Conservation (phyloP, 1,140 invertebrate species). For the Sogatella furcifera region DNA sequence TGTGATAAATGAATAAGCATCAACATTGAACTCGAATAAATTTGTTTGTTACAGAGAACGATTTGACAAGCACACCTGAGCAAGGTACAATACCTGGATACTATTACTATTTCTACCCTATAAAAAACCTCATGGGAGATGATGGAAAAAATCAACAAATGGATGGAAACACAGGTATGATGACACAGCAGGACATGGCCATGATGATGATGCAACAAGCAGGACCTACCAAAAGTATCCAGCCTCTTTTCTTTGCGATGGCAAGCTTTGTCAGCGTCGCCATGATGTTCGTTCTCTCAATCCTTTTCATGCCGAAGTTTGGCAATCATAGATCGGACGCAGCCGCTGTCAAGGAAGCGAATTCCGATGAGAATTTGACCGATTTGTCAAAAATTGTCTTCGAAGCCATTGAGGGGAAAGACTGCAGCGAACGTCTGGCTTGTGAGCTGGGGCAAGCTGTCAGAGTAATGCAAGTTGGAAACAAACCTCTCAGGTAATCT, state of each 20-base stretch:
- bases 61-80: constrained; percentile 4
- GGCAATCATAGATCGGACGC: constrained; percentile 7
- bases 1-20: too few species aligned
- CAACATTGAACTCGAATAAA: too few species aligned
- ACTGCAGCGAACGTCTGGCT: constrained; percentile 24
- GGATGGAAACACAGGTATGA: not conserved
- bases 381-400: constrained; percentile 21
- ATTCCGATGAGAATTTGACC: constrained; percentile 19
- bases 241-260: constrained; percentile 37
- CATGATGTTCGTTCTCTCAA: constrained; percentile 33
- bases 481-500: constrained; percentile 23
- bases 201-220: constrained; percentile 5
- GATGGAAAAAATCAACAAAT: not conserved
- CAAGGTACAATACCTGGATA: constrained; percentile 17
- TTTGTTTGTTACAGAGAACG: not conserved
- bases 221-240: constrained; percentile 23
- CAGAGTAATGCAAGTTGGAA: constrained; percentile 19
- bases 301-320: constrained; percentile 35
- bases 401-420: constrained; percentile 25
- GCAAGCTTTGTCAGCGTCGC: constrained; percentile 38
- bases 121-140: constrained; percentile 10
- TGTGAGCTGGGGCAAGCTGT: constrained; percentile 25
- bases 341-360: constrained; percentile 9
- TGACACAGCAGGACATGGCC: not conserved
- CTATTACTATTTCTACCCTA: constrained; percentile 22